Base-by-base conservation (phyloP, 2,113 vertebrate genomes). In the Falcunculus frontatus region DNA sequence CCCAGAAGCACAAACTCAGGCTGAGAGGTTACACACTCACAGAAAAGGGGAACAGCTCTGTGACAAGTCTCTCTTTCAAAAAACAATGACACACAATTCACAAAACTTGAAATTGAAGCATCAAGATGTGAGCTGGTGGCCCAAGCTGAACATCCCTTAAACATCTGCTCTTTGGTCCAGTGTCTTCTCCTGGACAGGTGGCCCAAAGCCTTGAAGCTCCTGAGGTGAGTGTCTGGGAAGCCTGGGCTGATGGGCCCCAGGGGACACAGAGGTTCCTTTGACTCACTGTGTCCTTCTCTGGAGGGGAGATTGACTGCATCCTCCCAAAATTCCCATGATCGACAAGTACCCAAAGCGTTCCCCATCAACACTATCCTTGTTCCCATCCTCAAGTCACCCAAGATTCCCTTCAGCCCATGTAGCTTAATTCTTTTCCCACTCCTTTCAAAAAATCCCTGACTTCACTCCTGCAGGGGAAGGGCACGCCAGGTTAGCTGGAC, bases 401-500 rank as follows among this genome's bases (percentile, higher is more conserved):
- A 25, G 35, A 64, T 22, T 75, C 41, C 70, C 52, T 57, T 39
- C 39, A 57, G 8, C 5, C 1, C 15, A 4, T 4, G 9, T 33
- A 64, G 47, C 6, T 64, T 7, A 5, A 16, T 13, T 27, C 15
- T 49, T n/a, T n/a, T 13, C 32, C 46, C 41, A n/a, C 6, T 37
- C 70, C 72, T 68, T 67, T n/a, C 7, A 30, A 57, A 62, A 64
- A 39, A 7, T 13, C 27, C 39, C 57, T 33, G 37, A 37, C 12
- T 41, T 42, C 7, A 4, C 27, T 52, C 23, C 47, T 33, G 30
- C 18, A 23, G 41, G 41, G 16, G 6, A 55, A 80, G 73, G 32
- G 20, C 52, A 35, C 1, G 0, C 10, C 5, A 1, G 46, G n/a
- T 44, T 25, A n/a, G 37, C 52, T 26, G 27, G 13, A 20, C 35